A percentile compares a stretch with the other conserved stretches of the same genome.
These are phyloP conservation scores for Rhabdornis inornatus DNA, from an alignment of 2,113 vertebrate species.

Conservation along the genomic window DNA sequence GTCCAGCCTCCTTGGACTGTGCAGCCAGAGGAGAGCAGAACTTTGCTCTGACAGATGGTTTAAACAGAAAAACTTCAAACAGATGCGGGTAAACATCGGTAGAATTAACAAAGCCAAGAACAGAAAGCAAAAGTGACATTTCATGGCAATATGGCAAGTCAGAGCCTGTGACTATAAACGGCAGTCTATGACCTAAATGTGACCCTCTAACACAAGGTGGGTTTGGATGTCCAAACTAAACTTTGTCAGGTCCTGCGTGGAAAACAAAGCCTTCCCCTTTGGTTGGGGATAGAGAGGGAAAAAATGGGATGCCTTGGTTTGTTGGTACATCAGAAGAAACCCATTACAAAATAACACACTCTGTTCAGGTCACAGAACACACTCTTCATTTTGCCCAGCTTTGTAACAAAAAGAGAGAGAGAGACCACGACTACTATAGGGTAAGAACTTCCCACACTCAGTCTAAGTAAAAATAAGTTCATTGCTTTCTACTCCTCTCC, in stretches of 20 bases:
- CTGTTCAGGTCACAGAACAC: background rate
- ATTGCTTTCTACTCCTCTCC: background rate
- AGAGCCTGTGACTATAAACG: background rate
- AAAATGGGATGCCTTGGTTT: background rate
- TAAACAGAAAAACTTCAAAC: background rate
- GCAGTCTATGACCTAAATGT: background rate
- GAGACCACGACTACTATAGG: background rate
- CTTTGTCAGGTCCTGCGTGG: accelerated
- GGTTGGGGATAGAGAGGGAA: background rate
- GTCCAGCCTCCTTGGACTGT: background rate
- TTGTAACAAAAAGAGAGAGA: background rate
- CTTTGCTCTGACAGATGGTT: background rate
- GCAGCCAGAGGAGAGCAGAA: background rate
- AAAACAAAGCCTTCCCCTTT: background rate
- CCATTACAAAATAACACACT: background rate
- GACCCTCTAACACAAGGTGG: accelerated
- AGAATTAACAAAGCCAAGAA: background rate
- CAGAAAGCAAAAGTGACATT: background rate
- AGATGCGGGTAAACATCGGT: background rate
- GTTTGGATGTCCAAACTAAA: background rate
- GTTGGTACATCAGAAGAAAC: background rate
- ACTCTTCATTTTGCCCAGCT: background rate
- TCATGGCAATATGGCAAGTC: background rate
- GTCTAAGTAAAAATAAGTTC: background rate
- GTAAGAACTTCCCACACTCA: background rate